Base-by-base conservation (phyloP, 2,888 invertebrate genomes). In the Scaptomyza cyrtandrae region DNA sequence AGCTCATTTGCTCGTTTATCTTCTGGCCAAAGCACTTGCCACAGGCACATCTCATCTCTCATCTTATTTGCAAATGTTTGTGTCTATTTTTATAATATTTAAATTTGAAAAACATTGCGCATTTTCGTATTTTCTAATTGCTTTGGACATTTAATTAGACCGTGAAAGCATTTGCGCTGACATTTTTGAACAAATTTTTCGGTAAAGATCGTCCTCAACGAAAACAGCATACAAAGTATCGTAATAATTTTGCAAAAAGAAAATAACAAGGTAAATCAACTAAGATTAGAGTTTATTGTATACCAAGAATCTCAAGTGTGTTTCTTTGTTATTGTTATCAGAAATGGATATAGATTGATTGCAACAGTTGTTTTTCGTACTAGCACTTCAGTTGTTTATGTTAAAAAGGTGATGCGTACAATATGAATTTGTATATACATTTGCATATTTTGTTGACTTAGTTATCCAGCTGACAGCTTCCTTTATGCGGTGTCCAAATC, bases 41-140 rank as follows among this genome's bases (percentile, higher is more conserved):
- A 48, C 49, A 64, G 14, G 13, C 44, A 31, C 68, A 29, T 52
- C 43, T 31, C 48, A 5, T 41, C 43, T 43, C 55, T 41, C 43
- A n/a, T 6, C 16, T 46, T 49, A 9, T 5, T 29, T 57, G 60
- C 69, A 61, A 62, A 62, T 67, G 67, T 67, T 74, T 75, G 62
- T 45, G 59, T 41, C 54, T 82, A 85, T 80, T 82, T 82, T 44
- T 62, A 58, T 53, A 49, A 33, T 39, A 60, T 39, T 37, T 14
- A 16, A 57, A 46, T 78, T 77, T 79, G 71, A 71, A 75, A 78
- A 78, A 75, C 71, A 71, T 77, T 67, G 75, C 78, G 77, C 73
- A 72, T 64, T 74, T 41, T 74, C 65, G 48, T 19, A 33, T 33
- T 54, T 44, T 65, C 65, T 72, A 78, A 77, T 75, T 78, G 80